Evolutionary conservation across 2,888 invertebrate species (phyloP), one percentile per base, ranked within the genome.

Genomic region (Carabus problematicus): DNA sequence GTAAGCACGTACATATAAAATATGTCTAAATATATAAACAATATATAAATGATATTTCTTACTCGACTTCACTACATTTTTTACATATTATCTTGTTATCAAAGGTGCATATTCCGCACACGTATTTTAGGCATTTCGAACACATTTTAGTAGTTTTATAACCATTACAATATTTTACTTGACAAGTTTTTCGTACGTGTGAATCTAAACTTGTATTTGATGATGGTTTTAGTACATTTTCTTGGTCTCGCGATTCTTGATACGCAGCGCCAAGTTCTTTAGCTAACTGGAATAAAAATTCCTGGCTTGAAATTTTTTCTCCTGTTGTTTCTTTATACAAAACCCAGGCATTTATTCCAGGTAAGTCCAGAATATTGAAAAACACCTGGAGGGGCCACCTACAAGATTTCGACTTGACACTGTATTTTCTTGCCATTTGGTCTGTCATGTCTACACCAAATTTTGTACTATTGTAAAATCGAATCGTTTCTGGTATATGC

Each of bases 201-300:
- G 52, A 52, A 14, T 52, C 52, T 8, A 12, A 11, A 52, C 9
- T 52, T 11, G 52, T n/a, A n/a, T n/a, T n/a, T n/a, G n/a, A n/a
- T n/a, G n/a, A n/a, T n/a, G n/a, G n/a, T n/a, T n/a, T n/a, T n/a
- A n/a, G n/a, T n/a, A 19, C 39, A 39, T 18, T 41, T 29, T 12
- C 42, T 43, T 64, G 40, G 42, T 64, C 56, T 18, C 3, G 58
- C n/a, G n/a, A n/a, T n/a, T n/a, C n/a, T 58, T 58, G 64, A 58
- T n/a, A 64, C 2, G 56, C 64, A 1, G 8, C 41, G 19, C 18
- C 63, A 42, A 70, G 64, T 52, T 70, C 71, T 72, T 71, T 62
- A 45, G 71, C 60, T 45, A 72, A 72, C 62, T 70, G 64, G 72
- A 71, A 71, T 83, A 82, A 72, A 77, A 78, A 66, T 78, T 79